Base-by-base conservation (phyloP, 2,888 invertebrate species). In the Heterodera filipjevi region DNA sequence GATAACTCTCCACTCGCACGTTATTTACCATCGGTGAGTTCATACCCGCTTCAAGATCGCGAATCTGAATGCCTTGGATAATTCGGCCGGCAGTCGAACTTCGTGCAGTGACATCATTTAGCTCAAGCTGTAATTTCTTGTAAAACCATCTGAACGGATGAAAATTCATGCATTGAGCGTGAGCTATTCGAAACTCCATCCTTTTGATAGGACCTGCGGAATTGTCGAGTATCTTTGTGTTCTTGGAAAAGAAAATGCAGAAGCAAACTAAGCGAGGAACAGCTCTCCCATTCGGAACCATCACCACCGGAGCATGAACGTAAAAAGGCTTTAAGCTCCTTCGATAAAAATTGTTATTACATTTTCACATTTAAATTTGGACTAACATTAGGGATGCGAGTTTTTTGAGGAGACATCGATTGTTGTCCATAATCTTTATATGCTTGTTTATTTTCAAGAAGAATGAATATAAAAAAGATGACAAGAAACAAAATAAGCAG, bases 1-100 rank as follows among this genome's bases (percentile, higher is more conserved):
- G 93, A 0, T 94, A 93, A 87, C 93, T 93, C 76, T 94, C 93
- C 44, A 96, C 93, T 76, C 93, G 93, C 79, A 95, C 92, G 86
- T 93, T 93, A 87, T 94, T 94, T 83, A 96, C 93, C 85, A 94
- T 93, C 0, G 96, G 96, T 90, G 96, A 95, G 89, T 95, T 94
- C 59, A 93, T 93, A n/a, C 96, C 97, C 12, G 87, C 80, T 2
- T 85, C 86, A 22, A 87, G 80, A 66, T 87, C 87, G 19, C 87
- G 85, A 64, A 87, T 87, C 39, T 85, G 84, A 71, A 87, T 86
- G 53, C 86, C 86, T 79, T 83, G 83, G n/a, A 87, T 83, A 46
- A 87, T 80, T 30, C 86, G 79, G 0, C 88, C 87, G 44, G 84
- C 85, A 1, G 87, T 82, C 8, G 86, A 79, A 44, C 66, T 84